phyloP scores from a whole-genome alignment of 1,140 invertebrate species.

The Periplaneta americana region DNA sequence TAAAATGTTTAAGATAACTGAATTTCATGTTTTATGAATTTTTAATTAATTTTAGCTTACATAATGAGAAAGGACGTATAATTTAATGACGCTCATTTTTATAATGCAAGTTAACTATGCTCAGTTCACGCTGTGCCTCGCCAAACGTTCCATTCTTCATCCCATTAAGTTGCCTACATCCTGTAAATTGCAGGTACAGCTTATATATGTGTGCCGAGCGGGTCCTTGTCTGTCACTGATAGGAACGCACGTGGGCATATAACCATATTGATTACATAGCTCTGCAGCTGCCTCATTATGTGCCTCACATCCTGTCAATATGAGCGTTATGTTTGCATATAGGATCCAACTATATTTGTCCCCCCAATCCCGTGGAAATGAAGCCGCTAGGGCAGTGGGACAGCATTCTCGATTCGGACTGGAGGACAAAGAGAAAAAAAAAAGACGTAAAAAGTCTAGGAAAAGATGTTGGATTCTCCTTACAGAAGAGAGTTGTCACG shows the following conservation, averaged over 20 bases:
- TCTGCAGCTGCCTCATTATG: neutral
- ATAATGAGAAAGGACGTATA: too few species aligned
- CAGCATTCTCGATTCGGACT: neutral
- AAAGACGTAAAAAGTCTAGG: neutral
- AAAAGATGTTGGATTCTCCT: neutral
- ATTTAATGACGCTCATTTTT: too few species aligned
- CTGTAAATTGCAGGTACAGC: too few species aligned
- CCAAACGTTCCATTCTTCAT: too few species aligned
- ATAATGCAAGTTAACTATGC: too few species aligned
- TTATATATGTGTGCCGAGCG: neutral
- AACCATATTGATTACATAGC: neutral
- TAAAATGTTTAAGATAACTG: too few species aligned
- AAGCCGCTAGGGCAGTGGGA: neutral
- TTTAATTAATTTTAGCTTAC: too few species aligned
- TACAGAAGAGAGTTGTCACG: neutral
- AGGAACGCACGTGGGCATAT: neutral
- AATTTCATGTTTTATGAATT: too few species aligned
- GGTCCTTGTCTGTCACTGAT: too few species aligned
- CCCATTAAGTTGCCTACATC: too few species aligned
- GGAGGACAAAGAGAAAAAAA: neutral
- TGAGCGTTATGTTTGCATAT: neutral
- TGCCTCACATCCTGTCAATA: neutral
- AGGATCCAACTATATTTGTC: neutral
- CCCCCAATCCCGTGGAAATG: neutral
- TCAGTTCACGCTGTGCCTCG: too few species aligned